Conservation (phyloP, 1,140 invertebrate species). For the Drosophila orosa region DNA sequence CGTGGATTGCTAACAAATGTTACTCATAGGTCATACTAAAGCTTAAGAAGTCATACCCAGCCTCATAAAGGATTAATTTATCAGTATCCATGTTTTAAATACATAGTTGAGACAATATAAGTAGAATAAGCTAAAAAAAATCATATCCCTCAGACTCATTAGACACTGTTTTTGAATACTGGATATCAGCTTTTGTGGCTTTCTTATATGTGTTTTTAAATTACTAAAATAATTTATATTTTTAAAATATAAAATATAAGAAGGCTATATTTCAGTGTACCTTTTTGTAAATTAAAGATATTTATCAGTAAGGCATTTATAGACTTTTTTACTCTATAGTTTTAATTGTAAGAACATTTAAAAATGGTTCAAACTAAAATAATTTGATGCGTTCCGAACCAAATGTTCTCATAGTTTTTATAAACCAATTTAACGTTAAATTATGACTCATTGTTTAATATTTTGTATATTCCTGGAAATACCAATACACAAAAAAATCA, state of each 20-base stretch:
- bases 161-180: too few relatives aligned
- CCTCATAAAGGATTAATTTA: too few relatives aligned
- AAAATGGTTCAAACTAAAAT: too few relatives aligned
- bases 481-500: not conserved
- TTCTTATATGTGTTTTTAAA: too few relatives aligned
- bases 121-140: too few relatives aligned
- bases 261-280: not conserved
- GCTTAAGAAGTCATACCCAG: too few relatives aligned
- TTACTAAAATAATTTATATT: not conserved
- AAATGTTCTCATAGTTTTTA: not conserved
- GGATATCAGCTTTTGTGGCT: too few relatives aligned
- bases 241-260: not conserved
- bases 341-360: not conserved
- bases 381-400: too few relatives aligned
- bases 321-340: not conserved
- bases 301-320: not conserved
- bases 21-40: too few relatives aligned
- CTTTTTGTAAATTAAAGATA: not conserved
- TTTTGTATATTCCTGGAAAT: not conserved
- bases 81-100: too few relatives aligned
- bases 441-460: not conserved
- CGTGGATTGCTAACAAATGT: too few relatives aligned
- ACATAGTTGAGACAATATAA: too few relatives aligned
- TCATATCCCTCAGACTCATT: not conserved
- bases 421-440: not conserved